Base-by-base conservation (phyloP, 2,797 vertebrate genomes). In the Gouania willdenowi region DNA sequence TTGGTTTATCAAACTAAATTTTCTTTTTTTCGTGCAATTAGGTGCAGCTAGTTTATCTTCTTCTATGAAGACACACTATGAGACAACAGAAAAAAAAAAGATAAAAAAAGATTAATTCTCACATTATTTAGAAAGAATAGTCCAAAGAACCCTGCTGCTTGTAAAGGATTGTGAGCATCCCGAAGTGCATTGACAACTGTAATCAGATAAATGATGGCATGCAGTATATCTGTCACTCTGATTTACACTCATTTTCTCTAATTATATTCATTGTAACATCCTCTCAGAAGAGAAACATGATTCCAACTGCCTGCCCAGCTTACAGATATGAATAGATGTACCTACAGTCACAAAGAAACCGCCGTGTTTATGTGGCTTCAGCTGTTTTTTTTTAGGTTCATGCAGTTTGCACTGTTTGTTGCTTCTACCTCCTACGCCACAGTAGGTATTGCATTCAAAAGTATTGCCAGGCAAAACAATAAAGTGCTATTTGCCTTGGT, bases 11-110 rank as follows among this genome's bases (percentile, higher is more conserved):
- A 90, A 87, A 86, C 85, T 89, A 19, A 92, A 90, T 91, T 90
- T 35, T n/a, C n/a, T n/a, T 61, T 59, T 91, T 92, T 91, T 91
- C 86, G 89, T 91, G 89, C 88, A 89, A 92, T 93, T 93, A 92
- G 91, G 84, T 82, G 75, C 79, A 87, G 45, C 87, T 83, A 83
- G 86, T 90, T 86, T 87, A 89, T 88, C 85, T 47, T 86, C 80
- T 20, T 87, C 34, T 13, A 82, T 88, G 90, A 47, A 54, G 31
- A 59, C 35, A 34, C 26, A 56, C 33, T 49, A 30, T 38, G 9
- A 55, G 20, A 44, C 16, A 36, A 25, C 6, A 19, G 18, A n/a
- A 34, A 15, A 30, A 24, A 25, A 25, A 31, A 14, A 10, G 26
- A 54, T 26, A 30, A 24, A 25, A 25, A 31, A 14, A 10, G 26